Evolutionary conservation across 2,797 vertebrate genomes (phyloP).

Genomic region (Dipus sagitta): DNA sequence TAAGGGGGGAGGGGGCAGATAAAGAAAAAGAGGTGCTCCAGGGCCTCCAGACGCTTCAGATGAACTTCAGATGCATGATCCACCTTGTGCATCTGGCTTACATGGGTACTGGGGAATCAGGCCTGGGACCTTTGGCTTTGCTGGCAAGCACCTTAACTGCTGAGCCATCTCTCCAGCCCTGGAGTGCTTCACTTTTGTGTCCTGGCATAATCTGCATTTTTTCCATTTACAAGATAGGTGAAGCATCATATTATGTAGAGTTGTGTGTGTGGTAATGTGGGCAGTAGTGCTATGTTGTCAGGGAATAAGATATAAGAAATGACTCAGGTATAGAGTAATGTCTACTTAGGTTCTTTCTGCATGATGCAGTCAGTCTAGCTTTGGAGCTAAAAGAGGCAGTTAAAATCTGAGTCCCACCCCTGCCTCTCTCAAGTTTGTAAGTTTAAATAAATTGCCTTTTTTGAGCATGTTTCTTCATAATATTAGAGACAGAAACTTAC

Average conservation of each 20-base stretch:
- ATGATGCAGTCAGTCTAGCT: neutral
- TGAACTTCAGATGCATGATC: too few relatives aligned
- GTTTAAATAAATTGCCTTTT: constrained; percentile 17
- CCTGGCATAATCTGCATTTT: neutral
- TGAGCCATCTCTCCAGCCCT: too few relatives aligned
- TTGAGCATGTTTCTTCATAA: constrained; percentile 9
- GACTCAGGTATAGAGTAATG: neutral
- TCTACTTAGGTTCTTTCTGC: neutral
- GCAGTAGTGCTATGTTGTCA: constrained; percentile 2
- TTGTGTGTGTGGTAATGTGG: constrained; percentile 25
- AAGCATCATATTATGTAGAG: neutral
- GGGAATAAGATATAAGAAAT: constrained; percentile 1
- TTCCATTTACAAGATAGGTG: constrained; percentile 2
- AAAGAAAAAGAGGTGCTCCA: too few relatives aligned
- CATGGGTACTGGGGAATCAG: too few relatives aligned
- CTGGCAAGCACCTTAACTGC: too few relatives aligned
- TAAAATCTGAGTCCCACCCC: constrained; percentile 1
- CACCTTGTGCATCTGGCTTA: too few relatives aligned
- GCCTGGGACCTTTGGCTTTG: too few relatives aligned
- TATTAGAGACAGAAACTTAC: neutral
- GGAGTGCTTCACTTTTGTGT: too few relatives aligned
- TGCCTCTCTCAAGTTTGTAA: neutral
- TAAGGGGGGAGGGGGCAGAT: too few relatives aligned
- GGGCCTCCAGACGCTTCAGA: too few relatives aligned
- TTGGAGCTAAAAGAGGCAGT: neutral